Evolutionary conservation across 2,113 vertebrate species (phyloP), one percentile per base, ranked within the genome.

Genomic region (Aix galericulata): DNA sequence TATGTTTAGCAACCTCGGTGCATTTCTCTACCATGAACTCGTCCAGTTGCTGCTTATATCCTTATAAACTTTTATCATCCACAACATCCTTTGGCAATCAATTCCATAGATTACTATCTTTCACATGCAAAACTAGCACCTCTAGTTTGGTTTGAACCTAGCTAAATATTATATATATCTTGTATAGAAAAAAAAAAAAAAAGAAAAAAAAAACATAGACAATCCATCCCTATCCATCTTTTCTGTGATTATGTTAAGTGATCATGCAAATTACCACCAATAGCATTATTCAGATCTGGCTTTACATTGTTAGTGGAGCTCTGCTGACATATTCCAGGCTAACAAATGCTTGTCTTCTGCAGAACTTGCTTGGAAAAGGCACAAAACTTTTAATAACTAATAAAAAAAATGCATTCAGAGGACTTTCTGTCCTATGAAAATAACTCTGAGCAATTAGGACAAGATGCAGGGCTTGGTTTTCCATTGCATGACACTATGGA

Each of bases 71-170:
- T 86, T 58, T 73, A 84, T 73, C 77, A 91, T 52, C 58, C 69
- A 50, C 66, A 93, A 40, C 27, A 89, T 84, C 77, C 77, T 93
- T 82, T 72, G 91, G 66, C 69, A 89, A 91, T 44, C 29, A 84
- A 53, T 86, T 92, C 48, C 29, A 6, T 6, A 86, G 76, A 89
- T 92, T 72, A 16, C 52, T 81, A 52, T 64, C 76, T 88, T 10
- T 31, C 60, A 20, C 58, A 48, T 75, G 62, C 42, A 84, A 92
- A 96, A 50, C 56, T 78, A 56, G 32, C 42, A 10, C 52, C 77
- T 86, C 36, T 66, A 62, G 5, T 62, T 82, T 92, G 27, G 56
- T 93, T 87, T 73, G 56, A 82, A 58, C 14, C 9, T 20, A 27
- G 42, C 29, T 40, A 40, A 40, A 40, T 40, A 40, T 40, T 40